Percentiles rank a stretch among this genome's conserved stretches.
Evolutionary conservation across 2,797 vertebrate species (phyloP).

Genomic region (Smutsia gigantea): DNA sequence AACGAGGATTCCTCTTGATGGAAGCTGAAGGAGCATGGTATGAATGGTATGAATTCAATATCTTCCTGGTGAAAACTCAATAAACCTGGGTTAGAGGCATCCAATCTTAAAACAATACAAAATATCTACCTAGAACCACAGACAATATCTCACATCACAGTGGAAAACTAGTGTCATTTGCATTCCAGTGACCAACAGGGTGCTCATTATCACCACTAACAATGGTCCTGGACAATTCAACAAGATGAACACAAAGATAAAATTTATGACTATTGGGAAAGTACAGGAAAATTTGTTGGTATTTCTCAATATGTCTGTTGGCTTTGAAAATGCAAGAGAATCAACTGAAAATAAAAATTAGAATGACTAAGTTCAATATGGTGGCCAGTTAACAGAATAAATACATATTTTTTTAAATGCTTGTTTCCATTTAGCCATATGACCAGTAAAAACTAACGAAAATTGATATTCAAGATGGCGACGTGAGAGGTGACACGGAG

Average conservation of each 20-base stretch:
- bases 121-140: not conserved
- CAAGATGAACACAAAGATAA: not conserved
- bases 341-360: constrained; percentile 8
- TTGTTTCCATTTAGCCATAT: not conserved
- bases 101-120: not conserved
- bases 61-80: not conserved
- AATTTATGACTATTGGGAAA: not conserved
- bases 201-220: not conserved
- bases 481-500: too few relatives aligned
- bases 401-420: not conserved
- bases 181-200: too few relatives aligned
- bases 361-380: not conserved
- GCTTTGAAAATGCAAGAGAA: not conserved
- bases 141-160: fast-evolving
- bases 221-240: not conserved
- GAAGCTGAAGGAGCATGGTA: not conserved
- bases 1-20: not conserved
- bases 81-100: not conserved
- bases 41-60: not conserved
- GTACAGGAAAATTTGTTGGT: not conserved
- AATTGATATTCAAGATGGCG: too few relatives aligned
- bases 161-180: not conserved
- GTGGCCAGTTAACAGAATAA: not conserved
- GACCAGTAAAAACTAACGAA: not conserved
- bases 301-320: not conserved